These are phyloP conservation scores for Epirrhoe alternata DNA, from an alignment of 2,888 invertebrate genomes.

Conservation along the genomic window DNA sequence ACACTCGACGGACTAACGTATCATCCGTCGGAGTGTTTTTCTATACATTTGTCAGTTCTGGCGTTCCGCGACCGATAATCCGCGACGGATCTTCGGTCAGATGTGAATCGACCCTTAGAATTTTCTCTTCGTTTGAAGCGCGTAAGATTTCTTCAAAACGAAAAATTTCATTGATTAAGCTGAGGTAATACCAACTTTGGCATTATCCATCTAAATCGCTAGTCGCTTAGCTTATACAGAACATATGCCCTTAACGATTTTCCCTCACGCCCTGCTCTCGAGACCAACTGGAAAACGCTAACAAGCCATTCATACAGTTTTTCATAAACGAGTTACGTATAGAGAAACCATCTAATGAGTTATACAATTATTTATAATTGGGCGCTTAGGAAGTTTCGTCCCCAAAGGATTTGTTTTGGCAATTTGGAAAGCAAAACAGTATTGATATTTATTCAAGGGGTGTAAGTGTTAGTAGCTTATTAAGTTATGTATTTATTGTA, in stretches of 20 bases:
- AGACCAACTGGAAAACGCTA: slow-evolving; percentile 72
- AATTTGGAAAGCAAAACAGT: slow-evolving; percentile 48
- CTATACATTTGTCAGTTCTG: too few species aligned
- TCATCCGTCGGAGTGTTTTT: too few species aligned
- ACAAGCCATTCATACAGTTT: slow-evolving; percentile 77
- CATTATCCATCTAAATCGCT: slow-evolving; percentile 4
- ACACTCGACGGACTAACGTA: too few species aligned
- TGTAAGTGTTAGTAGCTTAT: background rate
- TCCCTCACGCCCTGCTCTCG: slow-evolving; percentile 63
- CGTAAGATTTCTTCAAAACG: too few species aligned
- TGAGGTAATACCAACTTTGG: too few species aligned
- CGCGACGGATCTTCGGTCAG: too few species aligned
- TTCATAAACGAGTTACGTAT: slow-evolving; percentile 69
- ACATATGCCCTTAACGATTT: slow-evolving; percentile 53
- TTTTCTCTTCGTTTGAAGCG: too few species aligned
- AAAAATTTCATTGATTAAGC: too few species aligned
- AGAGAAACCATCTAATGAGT: slow-evolving; percentile 68
- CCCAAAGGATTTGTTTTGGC: slow-evolving; percentile 48
- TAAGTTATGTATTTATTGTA: background rate
- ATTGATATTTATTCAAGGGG: slow-evolving; percentile 18
- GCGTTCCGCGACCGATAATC: too few species aligned
- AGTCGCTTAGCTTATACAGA: slow-evolving; percentile 45
- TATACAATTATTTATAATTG: slow-evolving; percentile 71
- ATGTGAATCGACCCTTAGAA: too few species aligned
- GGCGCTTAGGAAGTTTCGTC: slow-evolving; percentile 58